Evolutionary conservation across 2,113 vertebrate species (phyloP).

Genomic region (Amblyornis subalaris): DNA sequence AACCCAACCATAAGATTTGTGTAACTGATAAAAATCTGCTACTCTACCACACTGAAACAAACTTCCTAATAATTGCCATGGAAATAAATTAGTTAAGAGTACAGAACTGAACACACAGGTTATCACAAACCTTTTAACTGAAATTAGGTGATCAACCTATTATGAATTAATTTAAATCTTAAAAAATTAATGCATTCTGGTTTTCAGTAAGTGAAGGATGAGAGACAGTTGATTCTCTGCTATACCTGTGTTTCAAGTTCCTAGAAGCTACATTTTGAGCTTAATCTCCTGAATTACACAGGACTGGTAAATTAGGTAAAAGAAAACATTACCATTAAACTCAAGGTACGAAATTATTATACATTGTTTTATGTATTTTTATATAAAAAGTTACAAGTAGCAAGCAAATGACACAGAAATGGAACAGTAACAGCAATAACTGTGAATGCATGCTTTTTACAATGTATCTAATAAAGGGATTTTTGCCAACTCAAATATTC

Average conservation of each 20-base stretch:
- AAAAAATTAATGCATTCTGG: background rate
- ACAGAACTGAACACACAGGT: background rate
- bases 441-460: slow-evolving; percentile 82
- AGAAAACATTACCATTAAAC: slow-evolving; percentile 71
- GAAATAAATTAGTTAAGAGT: background rate
- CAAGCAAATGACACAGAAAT: slow-evolving; percentile 80
- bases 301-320: slow-evolving; percentile 22
- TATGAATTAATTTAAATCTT: background rate
- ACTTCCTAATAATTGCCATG: background rate
- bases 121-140: background rate
- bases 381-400: slow-evolving; percentile 78
- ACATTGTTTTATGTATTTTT: slow-evolving; percentile 78
- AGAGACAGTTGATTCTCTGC: background rate
- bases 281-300: background rate
- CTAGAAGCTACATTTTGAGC: background rate
- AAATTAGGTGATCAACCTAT: background rate
- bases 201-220: background rate
- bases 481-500: slow-evolving; percentile 72
- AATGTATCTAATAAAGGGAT: slow-evolving; percentile 69
- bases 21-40: background rate
- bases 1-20: background rate
- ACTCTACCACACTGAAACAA: background rate
- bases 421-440: slow-evolving; percentile 68
- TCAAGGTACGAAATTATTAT: slow-evolving; percentile 77
- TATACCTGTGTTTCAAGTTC: background rate